These are phyloP conservation scores for Oasisia sp. DNA, from an alignment of 2,888 invertebrate species.

Conservation along the genomic window DNA sequence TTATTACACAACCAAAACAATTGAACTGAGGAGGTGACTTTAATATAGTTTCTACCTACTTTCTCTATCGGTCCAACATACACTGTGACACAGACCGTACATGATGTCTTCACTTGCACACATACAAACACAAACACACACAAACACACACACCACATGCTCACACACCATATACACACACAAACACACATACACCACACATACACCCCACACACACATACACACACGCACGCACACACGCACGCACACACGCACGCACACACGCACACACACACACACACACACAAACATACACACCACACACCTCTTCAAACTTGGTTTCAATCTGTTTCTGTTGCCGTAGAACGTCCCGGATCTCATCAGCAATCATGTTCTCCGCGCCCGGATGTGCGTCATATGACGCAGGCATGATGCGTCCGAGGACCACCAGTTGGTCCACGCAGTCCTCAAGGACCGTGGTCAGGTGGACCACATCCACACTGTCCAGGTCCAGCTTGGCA, in stretches of 20 bases:
- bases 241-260: neutral
- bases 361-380: conserved; percentile 48
- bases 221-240: too few relatives aligned
- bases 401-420: conserved; percentile 63
- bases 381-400: conserved; percentile 34
- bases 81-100: too few relatives aligned
- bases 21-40: too few relatives aligned
- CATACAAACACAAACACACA: too few relatives aligned
- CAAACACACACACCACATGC: too few relatives aligned
- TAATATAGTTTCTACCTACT: too few relatives aligned
- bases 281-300: too few relatives aligned
- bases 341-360: conserved; percentile 56
- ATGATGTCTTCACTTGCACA: neutral
- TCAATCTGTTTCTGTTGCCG: conserved; percentile 58
- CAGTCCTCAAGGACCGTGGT: conserved; percentile 65
- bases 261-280: neutral
- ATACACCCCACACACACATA: too few relatives aligned
- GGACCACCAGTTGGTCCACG: conserved; percentile 61
- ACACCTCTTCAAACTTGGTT: conserved; percentile 54
- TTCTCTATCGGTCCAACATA: too few relatives aligned
- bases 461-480: conserved; percentile 60
- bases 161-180: too few relatives aligned
- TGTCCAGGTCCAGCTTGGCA: conserved; percentile 36
- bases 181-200: too few relatives aligned
- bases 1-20: too few relatives aligned